phyloP scores from a whole-genome alignment of 2,797 vertebrate species.

The Halcyon smyrnensis region DNA sequence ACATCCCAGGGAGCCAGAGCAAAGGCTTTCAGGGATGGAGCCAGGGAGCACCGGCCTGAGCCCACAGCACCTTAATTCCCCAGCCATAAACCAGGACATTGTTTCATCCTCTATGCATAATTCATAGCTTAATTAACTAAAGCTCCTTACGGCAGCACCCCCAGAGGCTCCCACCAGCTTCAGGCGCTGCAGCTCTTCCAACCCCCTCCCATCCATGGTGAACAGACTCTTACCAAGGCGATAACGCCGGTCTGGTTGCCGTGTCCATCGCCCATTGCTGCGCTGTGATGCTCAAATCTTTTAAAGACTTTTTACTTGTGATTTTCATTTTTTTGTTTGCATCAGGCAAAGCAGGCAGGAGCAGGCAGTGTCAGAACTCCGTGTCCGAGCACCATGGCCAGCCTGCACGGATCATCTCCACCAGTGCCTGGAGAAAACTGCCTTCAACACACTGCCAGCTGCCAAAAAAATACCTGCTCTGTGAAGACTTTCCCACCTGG shows the following conservation, averaged over 20 bases:
- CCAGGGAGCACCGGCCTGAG: not conserved
- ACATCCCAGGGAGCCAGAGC: not conserved
- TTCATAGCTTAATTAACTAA: not conserved
- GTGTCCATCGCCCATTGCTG: not conserved
- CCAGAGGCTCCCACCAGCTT: not conserved
- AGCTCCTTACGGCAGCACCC: not conserved
- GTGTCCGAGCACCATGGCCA: rapidly evolving
- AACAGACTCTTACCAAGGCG: not conserved
- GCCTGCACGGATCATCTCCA: not conserved
- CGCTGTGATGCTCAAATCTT: not conserved
- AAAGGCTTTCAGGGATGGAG: not conserved
- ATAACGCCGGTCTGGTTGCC: not conserved
- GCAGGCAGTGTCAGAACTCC: rapidly evolving
- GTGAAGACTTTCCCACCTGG: not conserved
- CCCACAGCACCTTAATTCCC: not conserved
- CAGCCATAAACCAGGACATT: not conserved
- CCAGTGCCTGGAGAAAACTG: not conserved
- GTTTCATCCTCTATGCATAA: not conserved
- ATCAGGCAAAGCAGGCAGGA: not conserved
- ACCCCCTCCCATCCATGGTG: not conserved
- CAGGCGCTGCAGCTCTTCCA: not conserved
- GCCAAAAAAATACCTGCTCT: not conserved
- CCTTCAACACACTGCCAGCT: not conserved
- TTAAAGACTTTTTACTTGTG: not conserved
- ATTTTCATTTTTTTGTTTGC: not conserved